Base-by-base conservation (phyloP, 2,888 invertebrate genomes). In the Eupithecia subfuscata region DNA sequence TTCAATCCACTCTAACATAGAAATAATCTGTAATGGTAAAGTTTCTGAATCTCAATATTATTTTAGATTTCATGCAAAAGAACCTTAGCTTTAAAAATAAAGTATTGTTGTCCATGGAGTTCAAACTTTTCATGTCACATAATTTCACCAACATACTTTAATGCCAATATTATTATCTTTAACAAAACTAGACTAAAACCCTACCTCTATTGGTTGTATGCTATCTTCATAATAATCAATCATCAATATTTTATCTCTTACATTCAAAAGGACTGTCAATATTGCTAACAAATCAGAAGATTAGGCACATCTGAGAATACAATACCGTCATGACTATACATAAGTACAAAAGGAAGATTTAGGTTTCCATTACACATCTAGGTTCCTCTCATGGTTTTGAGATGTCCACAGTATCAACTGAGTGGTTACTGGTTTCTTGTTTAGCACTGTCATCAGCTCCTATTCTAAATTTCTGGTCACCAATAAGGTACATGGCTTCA, bases 401-500 rank as follows among this genome's bases (percentile, higher is more conserved):
- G 84, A 83, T 85, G 81, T 92, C 93, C 81, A 82, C 79, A 77
- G 85, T 83, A 77, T 88, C 89, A 68, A 83, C 80, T 71, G 87
- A 86, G 82, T 90, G 89, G 83, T 85, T 86, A 83, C 91, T 92
- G 73, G 91, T 88, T 86, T 93, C 93, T 83, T 92, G 90, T 85
- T 94, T 94, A 78, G 87, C 87, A 84, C 83, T 88, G n/a, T 87
- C 87, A 78, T 91, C 90, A 82, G 84, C 87, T 86, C 87, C 91
- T 71, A 87, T 84, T 73, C 82, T 84, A 67, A 88, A 84, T 82
- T 95, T 95, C 76, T 92, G 94, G 86, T 95, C 94, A 76, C 90
- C 94, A 84, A 95, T 94, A 18, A 95, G 90, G 81, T 93, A 95
- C 94, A 96, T 95, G 1, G 96, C 96, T 92, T 96, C 96, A 83